Conservation (phyloP, 1,140 invertebrate species). For the Philopotamus ludificatus region DNA sequence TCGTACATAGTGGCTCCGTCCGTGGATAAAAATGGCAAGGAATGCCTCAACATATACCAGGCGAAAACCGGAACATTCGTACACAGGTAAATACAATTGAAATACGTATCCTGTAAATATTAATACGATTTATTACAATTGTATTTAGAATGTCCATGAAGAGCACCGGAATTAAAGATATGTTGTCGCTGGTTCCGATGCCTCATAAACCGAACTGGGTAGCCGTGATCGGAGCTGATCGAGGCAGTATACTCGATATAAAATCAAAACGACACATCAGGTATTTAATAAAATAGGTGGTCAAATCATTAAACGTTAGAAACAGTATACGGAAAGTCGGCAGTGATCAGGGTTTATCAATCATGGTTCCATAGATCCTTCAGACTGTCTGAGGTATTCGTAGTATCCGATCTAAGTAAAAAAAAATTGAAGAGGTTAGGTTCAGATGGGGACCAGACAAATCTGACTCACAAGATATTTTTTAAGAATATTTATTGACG, state of each 20-base stretch:
- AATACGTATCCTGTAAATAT: neutral
- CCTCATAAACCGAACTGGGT: conserved; percentile 80
- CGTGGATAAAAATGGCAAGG: conserved; percentile 78
- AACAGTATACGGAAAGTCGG: no score
- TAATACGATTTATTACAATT: conserved; percentile 10
- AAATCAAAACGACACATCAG: conserved; percentile 75
- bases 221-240: conserved; percentile 86
- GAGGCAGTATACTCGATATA: conserved; percentile 83
- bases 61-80: conserved; percentile 78
- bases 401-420: no score
- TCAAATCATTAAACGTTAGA: no score
- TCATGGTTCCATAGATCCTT: no score
- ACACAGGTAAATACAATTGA: conserved; percentile 60
- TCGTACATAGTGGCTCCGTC: conserved; percentile 74
- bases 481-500: no score
- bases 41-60: conserved; percentile 81
- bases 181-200: conserved; percentile 68
- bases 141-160: conserved; percentile 51
- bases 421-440: no score
- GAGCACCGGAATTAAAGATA: conserved; percentile 55
- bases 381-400: no score
- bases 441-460: no score
- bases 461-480: no score
- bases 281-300: no score
- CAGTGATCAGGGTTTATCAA: no score